These are phyloP conservation scores for Sebastes minor DNA, from an alignment of 2,797 vertebrate species.

Conservation along the genomic window DNA sequence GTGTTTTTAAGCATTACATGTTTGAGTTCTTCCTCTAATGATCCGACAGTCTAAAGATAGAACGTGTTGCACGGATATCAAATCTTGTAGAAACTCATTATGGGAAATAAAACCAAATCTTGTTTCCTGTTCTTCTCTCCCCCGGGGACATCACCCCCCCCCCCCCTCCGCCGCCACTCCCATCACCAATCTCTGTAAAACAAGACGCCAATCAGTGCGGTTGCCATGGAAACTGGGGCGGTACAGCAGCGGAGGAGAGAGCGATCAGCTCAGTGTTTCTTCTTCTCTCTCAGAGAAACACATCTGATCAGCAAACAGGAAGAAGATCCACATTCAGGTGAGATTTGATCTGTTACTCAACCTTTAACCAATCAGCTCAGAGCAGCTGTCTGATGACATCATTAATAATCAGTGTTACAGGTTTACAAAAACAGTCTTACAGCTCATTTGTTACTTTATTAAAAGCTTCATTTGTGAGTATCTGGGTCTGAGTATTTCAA, in stretches of 20 bases:
- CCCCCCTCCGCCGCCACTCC: no score
- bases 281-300: background rate
- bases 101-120: background rate
- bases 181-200: background rate
- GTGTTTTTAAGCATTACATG: no score
- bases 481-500: accelerated
- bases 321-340: constrained; percentile 4
- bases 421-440: no score
- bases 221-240: constrained; percentile 54
- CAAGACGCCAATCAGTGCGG: constrained; percentile 40
- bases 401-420: no score
- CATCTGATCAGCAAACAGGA: constrained; percentile 7
- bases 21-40: background rate
- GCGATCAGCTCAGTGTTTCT: background rate
- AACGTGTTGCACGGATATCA: background rate
- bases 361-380: background rate
- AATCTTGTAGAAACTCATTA: background rate
- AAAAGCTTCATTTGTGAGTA: background rate
- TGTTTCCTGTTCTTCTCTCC: no score
- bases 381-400: constrained; percentile 8
- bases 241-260: background rate
- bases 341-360: background rate
- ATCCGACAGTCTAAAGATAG: background rate
- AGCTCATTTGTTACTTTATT: background rate
- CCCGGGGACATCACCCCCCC: no score